A percentile compares a stretch with the other conserved stretches of the same genome.
Evolutionary conservation across 1,140 invertebrate genomes (phyloP).

Genomic region (Lucilia sericata): DNA sequence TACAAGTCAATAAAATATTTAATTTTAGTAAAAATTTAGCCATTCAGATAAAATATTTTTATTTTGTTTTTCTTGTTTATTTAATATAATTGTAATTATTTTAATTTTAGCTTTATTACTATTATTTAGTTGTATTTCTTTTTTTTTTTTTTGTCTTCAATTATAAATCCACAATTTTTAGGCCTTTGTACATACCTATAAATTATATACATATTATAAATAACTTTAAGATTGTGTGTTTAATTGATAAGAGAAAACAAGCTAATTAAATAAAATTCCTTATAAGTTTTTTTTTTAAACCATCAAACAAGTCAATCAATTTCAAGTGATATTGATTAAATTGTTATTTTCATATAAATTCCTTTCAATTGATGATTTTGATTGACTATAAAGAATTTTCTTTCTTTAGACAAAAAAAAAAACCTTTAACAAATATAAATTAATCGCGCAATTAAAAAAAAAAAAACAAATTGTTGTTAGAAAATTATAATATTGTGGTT

Average conservation of each 20-base stretch:
- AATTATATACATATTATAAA: not conserved
- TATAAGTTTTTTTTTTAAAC: not conserved
- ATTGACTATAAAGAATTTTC: not conserved
- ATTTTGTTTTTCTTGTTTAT: not conserved
- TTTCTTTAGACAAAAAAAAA: not conserved
- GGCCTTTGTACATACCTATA: not conserved
- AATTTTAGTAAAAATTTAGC: not conserved
- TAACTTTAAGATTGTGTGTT: constrained; percentile 1
- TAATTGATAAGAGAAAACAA: not conserved
- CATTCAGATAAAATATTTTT: too few relatives aligned
- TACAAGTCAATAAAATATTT: not conserved
- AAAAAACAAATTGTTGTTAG: too few relatives aligned
- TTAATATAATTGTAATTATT: not conserved
- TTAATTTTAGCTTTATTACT: not conserved
- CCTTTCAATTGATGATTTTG: not conserved
- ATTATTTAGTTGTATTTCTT: too few relatives aligned
- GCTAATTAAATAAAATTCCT: not conserved
- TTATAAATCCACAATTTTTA: not conserved
- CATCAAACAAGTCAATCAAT: not conserved
- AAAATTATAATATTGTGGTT: too few relatives aligned
- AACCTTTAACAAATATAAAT: too few relatives aligned
- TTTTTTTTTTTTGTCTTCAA: too few relatives aligned
- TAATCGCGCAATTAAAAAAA: too few relatives aligned
- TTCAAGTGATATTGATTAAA: not conserved
- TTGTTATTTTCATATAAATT: not conserved